A percentile compares a stretch with the other conserved stretches of the same genome.
Conservation (phyloP, 2,888 invertebrate species). For the Eugnorisma glareosa region DNA sequence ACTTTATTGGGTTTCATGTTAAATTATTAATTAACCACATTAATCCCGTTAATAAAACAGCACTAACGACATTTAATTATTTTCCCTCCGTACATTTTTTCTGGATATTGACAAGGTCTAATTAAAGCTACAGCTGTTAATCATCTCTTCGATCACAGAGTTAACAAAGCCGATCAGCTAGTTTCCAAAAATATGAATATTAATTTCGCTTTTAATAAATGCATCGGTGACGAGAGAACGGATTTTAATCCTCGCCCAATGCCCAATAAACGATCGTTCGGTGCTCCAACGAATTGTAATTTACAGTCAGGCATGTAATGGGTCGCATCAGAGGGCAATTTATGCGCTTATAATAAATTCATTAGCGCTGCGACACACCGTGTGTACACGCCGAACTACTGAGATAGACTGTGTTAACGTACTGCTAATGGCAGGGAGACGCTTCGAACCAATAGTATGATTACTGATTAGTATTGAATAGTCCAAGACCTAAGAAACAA, state of each 20-base stretch:
- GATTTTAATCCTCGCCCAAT: slow-evolving; percentile 80
- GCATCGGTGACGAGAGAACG: slow-evolving; percentile 63
- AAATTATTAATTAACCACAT: slow-evolving; percentile 28
- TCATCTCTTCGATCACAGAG: slow-evolving; percentile 42
- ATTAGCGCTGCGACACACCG: slow-evolving; percentile 77
- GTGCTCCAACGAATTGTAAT: slow-evolving; percentile 86
- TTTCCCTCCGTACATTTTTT: slow-evolving; percentile 30
- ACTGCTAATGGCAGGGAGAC: slow-evolving; percentile 49
- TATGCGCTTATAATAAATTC: slow-evolving; percentile 90
- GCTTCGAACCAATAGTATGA: slow-evolving; percentile 17
- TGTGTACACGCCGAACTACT: slow-evolving; percentile 57
- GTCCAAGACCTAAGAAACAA: not conserved
- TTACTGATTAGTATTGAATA: slow-evolving; percentile 33
- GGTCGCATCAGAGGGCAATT: slow-evolving; percentile 89
- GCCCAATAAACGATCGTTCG: slow-evolving; percentile 85
- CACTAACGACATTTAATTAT: slow-evolving; percentile 27
- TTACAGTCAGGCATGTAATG: slow-evolving; percentile 87
- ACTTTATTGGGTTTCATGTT: not conserved
- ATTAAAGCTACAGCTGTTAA: slow-evolving; percentile 49
- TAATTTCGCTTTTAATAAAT: slow-evolving; percentile 68
- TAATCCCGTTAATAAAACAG: slow-evolving; percentile 28
- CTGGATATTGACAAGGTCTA: slow-evolving; percentile 53
- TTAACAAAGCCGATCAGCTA: slow-evolving; percentile 57
- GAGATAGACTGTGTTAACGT: slow-evolving; percentile 62
- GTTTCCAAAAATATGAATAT: slow-evolving; percentile 67